Evolutionary conservation across 2,888 invertebrate species (phyloP).

Genomic region (Netelia inedita): DNA sequence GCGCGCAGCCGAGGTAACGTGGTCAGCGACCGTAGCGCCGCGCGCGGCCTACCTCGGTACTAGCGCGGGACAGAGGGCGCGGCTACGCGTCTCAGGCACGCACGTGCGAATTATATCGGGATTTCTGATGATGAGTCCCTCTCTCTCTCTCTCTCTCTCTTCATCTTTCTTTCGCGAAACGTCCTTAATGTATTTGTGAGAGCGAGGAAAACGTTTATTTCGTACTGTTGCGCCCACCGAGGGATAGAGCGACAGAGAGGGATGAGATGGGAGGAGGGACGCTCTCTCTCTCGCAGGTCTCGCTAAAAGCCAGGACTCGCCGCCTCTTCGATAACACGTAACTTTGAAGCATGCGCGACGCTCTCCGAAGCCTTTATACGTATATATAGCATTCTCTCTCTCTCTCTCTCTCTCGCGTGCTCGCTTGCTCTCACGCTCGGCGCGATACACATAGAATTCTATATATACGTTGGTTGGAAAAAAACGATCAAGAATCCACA

Average conservation of each 20-base stretch:
- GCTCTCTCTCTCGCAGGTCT: conserved; percentile 49
- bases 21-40: no score
- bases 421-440: not conserved
- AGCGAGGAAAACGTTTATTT: conserved; percentile 16
- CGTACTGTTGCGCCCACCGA: not conserved
- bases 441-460: no score
- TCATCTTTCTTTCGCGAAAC: conserved; percentile 26
- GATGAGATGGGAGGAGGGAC: conserved; percentile 42
- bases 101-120: conserved; percentile 72
- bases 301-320: conserved; percentile 66
- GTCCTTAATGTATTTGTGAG: not conserved
- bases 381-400: conserved; percentile 33
- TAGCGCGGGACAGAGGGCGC: conserved; percentile 60
- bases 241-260: conserved; percentile 14
- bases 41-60: no score
- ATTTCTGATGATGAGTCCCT: conserved; percentile 69
- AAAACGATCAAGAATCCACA: conserved; percentile 49
- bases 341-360: conserved; percentile 71
- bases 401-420: conserved; percentile 12
- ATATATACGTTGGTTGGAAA: conserved; percentile 12
- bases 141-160: conserved; percentile 33
- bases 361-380: conserved; percentile 30
- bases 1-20: no score
- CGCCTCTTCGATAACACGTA: conserved; percentile 74
- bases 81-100: conserved; percentile 61